Conservation (phyloP, 2,797 vertebrate species). For the Menidia menidia region DNA sequence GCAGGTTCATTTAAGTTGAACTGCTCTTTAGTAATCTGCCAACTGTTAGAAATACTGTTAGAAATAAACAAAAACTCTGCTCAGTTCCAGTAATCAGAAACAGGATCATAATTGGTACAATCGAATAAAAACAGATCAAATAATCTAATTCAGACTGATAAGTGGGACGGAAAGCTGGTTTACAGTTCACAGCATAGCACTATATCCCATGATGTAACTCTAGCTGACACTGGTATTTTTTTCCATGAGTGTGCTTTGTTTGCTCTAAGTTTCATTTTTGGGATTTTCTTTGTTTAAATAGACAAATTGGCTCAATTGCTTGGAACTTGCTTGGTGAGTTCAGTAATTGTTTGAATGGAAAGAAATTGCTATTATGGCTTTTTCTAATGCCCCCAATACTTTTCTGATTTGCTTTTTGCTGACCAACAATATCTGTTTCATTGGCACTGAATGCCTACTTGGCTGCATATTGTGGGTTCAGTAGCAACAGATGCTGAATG, state of each 20-base stretch:
- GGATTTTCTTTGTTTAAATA: too few relatives aligned
- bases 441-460: neutral
- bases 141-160: neutral
- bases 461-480: neutral
- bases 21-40: neutral
- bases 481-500: neutral
- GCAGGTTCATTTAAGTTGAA: neutral
- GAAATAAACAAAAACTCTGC: slow-evolving; percentile 4
- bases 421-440: neutral
- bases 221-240: too few relatives aligned
- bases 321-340: too few relatives aligned
- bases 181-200: too few relatives aligned
- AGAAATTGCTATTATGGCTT: too few relatives aligned
- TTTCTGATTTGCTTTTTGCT: neutral
- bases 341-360: too few relatives aligned
- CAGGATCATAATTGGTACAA: neutral
- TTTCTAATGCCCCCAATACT: neutral
- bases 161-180: too few relatives aligned
- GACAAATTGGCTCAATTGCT: too few relatives aligned
- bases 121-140: neutral
- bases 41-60: neutral
- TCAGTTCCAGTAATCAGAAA: neutral
- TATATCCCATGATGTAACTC: too few relatives aligned
- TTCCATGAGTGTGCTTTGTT: too few relatives aligned
- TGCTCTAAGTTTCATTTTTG: too few relatives aligned